Percentiles rank a stretch among this genome's conserved stretches.
Evolutionary conservation across 2,888 invertebrate genomes (phyloP).

Genomic region (Anodontia alba): DNA sequence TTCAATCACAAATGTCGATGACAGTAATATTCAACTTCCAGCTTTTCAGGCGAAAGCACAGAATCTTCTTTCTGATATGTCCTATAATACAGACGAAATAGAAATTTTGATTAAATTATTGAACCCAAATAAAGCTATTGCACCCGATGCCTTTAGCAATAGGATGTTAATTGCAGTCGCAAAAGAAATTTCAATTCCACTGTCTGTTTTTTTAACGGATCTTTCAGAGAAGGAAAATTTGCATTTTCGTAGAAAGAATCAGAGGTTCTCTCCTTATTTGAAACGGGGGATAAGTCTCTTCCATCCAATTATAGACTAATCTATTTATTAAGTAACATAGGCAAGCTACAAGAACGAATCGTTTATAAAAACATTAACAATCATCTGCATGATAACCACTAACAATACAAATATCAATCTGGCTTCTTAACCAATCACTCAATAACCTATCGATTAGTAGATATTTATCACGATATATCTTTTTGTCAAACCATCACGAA

Average conservation of each 20-base stretch:
- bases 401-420: slow-evolving; percentile 41
- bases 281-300: neutral
- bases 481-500: no score
- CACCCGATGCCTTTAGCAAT: neutral
- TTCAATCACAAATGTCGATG: neutral
- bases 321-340: neutral
- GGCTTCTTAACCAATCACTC: slow-evolving; percentile 35
- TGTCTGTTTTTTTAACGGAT: neutral
- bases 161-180: neutral
- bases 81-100: neutral
- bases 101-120: neutral
- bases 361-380: slow-evolving; percentile 44
- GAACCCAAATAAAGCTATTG: neutral
- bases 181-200: neutral
- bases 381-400: slow-evolving; percentile 28
- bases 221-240: neutral
- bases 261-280: neutral
- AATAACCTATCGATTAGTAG: neutral
- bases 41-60: neutral
- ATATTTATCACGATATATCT: neutral
- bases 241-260: neutral
- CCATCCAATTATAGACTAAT: neutral
- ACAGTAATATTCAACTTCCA: neutral
- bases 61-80: neutral
- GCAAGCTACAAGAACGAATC: slow-evolving; percentile 31